Evolutionary conservation across 2,113 vertebrate genomes (phyloP).

Genomic region (Crotalus viridis): DNA sequence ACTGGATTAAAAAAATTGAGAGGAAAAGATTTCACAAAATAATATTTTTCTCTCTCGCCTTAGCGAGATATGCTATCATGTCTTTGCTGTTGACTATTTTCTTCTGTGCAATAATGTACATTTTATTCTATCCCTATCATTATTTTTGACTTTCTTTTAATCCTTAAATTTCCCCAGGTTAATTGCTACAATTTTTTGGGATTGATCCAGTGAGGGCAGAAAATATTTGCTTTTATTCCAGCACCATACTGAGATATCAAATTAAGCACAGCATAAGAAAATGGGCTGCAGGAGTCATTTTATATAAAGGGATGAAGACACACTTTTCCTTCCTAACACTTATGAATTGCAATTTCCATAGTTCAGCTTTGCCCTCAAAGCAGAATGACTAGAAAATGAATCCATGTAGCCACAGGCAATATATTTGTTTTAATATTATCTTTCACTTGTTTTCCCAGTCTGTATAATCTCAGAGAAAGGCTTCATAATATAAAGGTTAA

Average conservation of each 20-base stretch:
- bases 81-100: neutral
- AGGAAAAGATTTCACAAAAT: neutral
- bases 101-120: neutral
- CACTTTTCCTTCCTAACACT: neutral
- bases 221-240: neutral
- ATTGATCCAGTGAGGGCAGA: neutral
- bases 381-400: neutral
- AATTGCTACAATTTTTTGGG: neutral
- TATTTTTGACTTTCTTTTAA: neutral
- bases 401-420: neutral
- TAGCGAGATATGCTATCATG: neutral
- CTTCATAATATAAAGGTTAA: neutral
- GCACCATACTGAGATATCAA: neutral
- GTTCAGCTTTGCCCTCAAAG: rapidly evolving
- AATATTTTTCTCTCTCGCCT: neutral
- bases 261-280: neutral
- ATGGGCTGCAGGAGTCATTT: constrained; percentile 16
- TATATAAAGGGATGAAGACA: constrained; percentile 1
- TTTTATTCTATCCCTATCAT: neutral
- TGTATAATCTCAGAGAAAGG: neutral
- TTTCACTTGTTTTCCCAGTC: neutral
- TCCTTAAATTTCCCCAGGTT: neutral
- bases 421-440: neutral
- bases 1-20: neutral
- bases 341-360: constrained; percentile 16